Conservation (phyloP, 53 echinoderm and acorn worm species). For the Apostichopus leukothele region DNA sequence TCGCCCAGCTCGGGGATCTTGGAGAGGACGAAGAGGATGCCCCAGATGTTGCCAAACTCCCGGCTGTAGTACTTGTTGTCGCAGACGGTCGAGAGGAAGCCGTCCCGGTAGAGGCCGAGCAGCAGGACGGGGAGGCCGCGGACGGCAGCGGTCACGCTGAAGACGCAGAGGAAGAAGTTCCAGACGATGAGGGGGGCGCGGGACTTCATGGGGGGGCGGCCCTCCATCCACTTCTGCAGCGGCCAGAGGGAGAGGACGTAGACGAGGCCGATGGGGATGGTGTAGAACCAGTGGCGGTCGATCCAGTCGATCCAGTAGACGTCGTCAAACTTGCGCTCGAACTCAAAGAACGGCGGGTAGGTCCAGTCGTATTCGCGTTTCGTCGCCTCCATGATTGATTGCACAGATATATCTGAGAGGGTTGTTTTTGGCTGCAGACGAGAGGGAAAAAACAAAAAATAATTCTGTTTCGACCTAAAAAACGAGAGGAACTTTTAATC, state of each 20-base stretch:
- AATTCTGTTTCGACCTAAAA: background rate
- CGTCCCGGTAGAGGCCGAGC: slow-evolving; percentile 44
- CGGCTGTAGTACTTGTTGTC: slow-evolving; percentile 58
- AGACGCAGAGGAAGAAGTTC: slow-evolving; percentile 69
- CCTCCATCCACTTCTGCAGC: slow-evolving; percentile 66
- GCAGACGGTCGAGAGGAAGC: slow-evolving; percentile 66
- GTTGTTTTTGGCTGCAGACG: background rate
- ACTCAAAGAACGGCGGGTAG: slow-evolving; percentile 40
- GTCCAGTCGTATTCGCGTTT: slow-evolving; percentile 30
- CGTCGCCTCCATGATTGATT: background rate
- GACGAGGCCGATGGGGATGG: slow-evolving; percentile 20
- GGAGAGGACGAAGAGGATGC: slow-evolving; percentile 58
- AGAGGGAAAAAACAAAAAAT: background rate
- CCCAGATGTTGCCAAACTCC: slow-evolving; percentile 71
- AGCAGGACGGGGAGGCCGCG: slow-evolving; percentile 55
- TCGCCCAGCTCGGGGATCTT: slow-evolving; percentile 64
- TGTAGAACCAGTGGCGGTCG: slow-evolving; percentile 46
- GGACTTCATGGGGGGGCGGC: slow-evolving; percentile 59
- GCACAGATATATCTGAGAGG: background rate
- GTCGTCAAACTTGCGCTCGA: slow-evolving; percentile 62
- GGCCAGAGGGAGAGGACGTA: slow-evolving; percentile 65
- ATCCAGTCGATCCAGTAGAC: slow-evolving; percentile 65
- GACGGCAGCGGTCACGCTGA: slow-evolving; percentile 66
- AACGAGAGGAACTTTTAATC: background rate
- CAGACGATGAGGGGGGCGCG: slow-evolving; percentile 61